Percentiles rank a stretch among this genome's conserved stretches.
phyloP scores from a whole-genome alignment of 2,797 vertebrate genomes.

The Amazona finschi region DNA sequence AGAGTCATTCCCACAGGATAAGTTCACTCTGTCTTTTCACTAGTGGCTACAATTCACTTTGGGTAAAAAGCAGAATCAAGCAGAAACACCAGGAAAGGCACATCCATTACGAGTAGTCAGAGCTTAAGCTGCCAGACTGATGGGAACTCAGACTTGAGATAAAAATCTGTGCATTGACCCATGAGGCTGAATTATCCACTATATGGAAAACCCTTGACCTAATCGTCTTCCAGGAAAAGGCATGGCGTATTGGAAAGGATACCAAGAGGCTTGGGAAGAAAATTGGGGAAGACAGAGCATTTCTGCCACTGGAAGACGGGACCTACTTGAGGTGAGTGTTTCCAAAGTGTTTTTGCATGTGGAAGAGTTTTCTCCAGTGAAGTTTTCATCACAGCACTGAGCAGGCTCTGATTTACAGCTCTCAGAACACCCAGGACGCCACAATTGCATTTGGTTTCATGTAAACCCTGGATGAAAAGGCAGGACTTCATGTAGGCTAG shows the following conservation, averaged over 20 bases:
- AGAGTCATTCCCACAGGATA: neutral
- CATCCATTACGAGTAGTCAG: neutral
- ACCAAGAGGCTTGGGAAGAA: neutral
- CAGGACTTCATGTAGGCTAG: neutral
- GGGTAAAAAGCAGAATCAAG: neutral
- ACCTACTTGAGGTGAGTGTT: neutral
- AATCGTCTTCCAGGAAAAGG: neutral
- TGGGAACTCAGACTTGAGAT: neutral
- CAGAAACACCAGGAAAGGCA: neutral
- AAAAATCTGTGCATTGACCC: neutral
- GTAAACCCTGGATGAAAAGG: neutral
- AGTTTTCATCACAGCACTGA: neutral
- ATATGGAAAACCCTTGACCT: neutral
- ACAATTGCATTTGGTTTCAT: neutral
- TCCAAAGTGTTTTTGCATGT: accelerated
- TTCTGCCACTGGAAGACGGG: neutral
- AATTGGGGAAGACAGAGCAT: neutral
- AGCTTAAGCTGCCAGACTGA: slow-evolving; percentile 4
- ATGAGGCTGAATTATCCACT: neutral
- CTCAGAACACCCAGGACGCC: neutral
- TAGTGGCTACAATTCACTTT: neutral
- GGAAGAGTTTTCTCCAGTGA: neutral
- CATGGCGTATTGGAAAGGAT: neutral
- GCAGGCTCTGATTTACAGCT: neutral
- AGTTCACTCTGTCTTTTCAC: neutral